Evolutionary conservation across 2,113 vertebrate species (phyloP).

Genomic region (Rhegmatorhina hoffmannsi): DNA sequence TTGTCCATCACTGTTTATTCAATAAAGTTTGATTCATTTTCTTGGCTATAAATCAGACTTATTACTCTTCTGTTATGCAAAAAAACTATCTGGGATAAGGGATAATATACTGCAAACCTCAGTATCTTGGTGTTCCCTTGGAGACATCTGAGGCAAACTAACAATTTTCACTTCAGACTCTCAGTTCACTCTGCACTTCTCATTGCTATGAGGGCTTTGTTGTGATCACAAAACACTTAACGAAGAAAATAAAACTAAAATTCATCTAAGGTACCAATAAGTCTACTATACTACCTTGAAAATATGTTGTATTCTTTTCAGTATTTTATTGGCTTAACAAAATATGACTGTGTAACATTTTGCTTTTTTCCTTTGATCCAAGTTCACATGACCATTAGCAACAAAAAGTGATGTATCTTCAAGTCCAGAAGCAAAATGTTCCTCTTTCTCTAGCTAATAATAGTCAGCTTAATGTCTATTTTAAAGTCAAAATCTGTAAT

Average conservation of each 20-base stretch:
- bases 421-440: neutral
- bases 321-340: neutral
- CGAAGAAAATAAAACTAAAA: constrained; percentile 39
- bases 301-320: neutral
- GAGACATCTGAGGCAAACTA: constrained; percentile 30
- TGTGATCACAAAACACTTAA: constrained; percentile 35
- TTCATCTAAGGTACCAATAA: constrained; percentile 21
- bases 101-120: neutral
- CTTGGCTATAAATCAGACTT: neutral
- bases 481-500: neutral
- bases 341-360: neutral
- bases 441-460: neutral
- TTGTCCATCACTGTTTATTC: neutral
- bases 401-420: neutral
- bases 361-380: neutral
- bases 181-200: constrained; percentile 25
- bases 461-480: neutral
- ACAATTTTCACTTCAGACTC: constrained; percentile 53
- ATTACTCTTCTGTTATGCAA: neutral
- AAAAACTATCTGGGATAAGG: neutral
- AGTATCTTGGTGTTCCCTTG: constrained; percentile 6
- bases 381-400: neutral
- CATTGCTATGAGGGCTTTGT: constrained; percentile 24
- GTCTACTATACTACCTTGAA: neutral
- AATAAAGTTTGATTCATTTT: constrained; percentile 18